Percentiles rank a stretch among this genome's conserved stretches.
Evolutionary conservation across 2,797 vertebrate genomes (phyloP).

Genomic region (Danio aesculapii): DNA sequence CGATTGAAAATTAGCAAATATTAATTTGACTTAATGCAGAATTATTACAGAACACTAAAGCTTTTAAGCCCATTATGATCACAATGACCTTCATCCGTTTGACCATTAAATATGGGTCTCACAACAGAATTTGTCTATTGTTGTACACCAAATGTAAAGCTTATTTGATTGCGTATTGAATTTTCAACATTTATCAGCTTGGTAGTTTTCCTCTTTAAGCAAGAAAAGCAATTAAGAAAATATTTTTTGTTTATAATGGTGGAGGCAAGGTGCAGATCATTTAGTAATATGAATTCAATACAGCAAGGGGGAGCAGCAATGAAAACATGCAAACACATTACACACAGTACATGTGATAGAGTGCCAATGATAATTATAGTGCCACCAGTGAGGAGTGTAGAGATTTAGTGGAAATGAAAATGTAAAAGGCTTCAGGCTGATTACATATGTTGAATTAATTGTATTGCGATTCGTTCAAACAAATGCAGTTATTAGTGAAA

Average conservation of each 20-base stretch:
- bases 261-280: background rate
- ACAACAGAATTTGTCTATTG: background rate
- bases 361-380: slow-evolving; percentile 13
- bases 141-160: background rate
- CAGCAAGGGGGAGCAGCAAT: background rate
- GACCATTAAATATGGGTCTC: background rate
- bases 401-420: background rate
- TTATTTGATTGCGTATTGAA: background rate
- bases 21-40: background rate
- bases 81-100: background rate
- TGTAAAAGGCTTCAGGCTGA: background rate
- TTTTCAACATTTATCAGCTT: slow-evolving; percentile 24
- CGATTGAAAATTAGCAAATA: background rate
- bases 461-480: background rate
- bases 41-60: background rate
- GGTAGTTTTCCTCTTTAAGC: slow-evolving; percentile 2
- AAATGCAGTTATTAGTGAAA: background rate
- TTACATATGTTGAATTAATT: background rate
- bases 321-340: slow-evolving; percentile 16
- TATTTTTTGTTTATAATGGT: slow-evolving; percentile 12
- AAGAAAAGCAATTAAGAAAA: slow-evolving; percentile 29
- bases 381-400: background rate
- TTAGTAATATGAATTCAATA: slow-evolving; percentile 26
- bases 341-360: background rate
- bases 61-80: slow-evolving; percentile 1